Conservation (phyloP, 2,113 vertebrate species). For the Antechinus stuartii region DNA sequence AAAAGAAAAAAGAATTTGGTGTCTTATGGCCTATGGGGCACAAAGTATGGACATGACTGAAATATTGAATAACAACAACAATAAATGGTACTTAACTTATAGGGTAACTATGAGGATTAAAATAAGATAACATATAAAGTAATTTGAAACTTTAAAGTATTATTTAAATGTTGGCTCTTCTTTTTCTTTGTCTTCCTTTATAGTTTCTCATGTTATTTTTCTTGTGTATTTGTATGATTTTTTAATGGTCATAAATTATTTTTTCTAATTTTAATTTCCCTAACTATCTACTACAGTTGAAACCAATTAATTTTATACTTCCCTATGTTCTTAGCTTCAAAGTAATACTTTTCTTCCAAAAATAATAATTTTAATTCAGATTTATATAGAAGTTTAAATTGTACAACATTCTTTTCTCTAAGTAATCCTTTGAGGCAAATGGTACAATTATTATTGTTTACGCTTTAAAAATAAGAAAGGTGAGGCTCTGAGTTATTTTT, state of each 20-base stretch:
- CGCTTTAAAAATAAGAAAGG: neutral
- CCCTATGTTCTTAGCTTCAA: neutral
- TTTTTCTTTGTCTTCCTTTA: neutral
- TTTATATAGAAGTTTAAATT: neutral
- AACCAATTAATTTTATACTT: neutral
- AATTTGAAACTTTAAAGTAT: neutral
- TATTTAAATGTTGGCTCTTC: neutral
- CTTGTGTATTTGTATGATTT: neutral
- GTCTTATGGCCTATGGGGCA: neutral
- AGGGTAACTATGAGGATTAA: neutral
- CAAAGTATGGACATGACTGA: neutral
- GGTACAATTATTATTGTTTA: neutral
- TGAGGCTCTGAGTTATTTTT: neutral
- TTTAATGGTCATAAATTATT: neutral
- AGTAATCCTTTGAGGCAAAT: neutral
- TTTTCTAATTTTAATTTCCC: neutral
- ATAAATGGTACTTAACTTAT: neutral
- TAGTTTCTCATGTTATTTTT: neutral
- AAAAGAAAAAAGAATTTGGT: neutral
- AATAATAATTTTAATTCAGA: neutral
- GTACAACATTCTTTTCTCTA: neutral
- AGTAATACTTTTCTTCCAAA: neutral
- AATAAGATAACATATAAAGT: constrained; percentile 9
- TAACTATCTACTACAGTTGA: neutral
- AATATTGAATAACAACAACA: neutral